Conservation (phyloP, 2,797 vertebrate species). For the Pipistrellus kuhlii region DNA sequence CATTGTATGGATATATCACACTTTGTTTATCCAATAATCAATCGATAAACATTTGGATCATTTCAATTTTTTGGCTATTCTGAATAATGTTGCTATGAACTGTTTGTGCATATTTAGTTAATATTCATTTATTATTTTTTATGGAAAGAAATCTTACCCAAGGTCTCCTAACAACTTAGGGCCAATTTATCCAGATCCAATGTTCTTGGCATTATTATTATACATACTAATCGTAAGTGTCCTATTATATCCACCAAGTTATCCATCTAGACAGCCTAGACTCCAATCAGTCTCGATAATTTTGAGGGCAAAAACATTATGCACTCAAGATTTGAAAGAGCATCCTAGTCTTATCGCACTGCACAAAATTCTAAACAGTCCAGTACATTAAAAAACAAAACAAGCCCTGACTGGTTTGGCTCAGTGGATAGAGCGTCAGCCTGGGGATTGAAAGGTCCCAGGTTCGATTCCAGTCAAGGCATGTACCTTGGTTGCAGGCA, state of each 20-base stretch:
- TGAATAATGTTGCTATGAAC: constrained; percentile 1
- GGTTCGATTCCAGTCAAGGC: too few species aligned
- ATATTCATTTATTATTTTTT: not conserved
- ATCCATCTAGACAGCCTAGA: not conserved
- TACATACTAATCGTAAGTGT: not conserved
- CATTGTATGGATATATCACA: not conserved
- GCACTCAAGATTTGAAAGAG: constrained; percentile 7
- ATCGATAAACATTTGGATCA: not conserved
- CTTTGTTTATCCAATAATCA: not conserved
- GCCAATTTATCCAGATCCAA: not conserved
- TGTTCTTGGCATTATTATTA: not conserved
- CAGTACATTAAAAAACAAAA: not conserved
- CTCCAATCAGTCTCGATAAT: not conserved
- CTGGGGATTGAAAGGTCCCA: too few species aligned
- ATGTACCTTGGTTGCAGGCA: too few species aligned
- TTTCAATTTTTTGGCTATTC: not conserved
- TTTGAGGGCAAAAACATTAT: not conserved
- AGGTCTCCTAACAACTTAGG: not conserved
- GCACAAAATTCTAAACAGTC: not conserved
- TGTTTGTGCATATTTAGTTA: not conserved
- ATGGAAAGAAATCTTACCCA: not conserved
- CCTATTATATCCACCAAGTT: not conserved
- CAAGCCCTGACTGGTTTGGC: too few species aligned
- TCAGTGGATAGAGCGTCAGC: too few species aligned
- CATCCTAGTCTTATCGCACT: not conserved